Evolutionary conservation across 2,113 vertebrate species (phyloP).

Genomic region (Ageneiosus marmoratus): DNA sequence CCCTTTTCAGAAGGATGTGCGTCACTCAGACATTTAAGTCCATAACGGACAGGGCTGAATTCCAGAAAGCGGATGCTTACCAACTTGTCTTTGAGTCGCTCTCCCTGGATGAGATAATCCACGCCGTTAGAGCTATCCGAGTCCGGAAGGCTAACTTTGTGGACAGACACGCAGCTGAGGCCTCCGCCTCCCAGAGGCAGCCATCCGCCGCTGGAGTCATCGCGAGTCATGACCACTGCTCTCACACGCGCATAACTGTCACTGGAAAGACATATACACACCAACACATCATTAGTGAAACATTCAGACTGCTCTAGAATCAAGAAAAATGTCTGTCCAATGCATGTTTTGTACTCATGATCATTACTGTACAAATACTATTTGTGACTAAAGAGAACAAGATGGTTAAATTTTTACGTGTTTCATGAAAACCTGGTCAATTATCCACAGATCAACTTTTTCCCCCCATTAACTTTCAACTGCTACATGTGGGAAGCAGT

Average conservation of each 20-base stretch:
- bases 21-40: constrained; percentile 24
- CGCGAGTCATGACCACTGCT: constrained; percentile 99
- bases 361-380: neutral
- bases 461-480: constrained; percentile 28
- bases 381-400: neutral
- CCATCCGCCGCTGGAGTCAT: constrained; percentile 99
- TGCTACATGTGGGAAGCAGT: constrained; percentile 21
- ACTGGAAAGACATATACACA: constrained; percentile 54
- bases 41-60: neutral
- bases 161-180: constrained; percentile 95
- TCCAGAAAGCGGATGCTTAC: constrained; percentile 70
- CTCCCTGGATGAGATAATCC: constrained; percentile 95
- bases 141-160: constrained; percentile 89
- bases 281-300: constrained; percentile 13
- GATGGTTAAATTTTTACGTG: neutral
- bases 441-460: neutral
- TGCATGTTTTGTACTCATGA: neutral
- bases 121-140: constrained; percentile 82
- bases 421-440: neutral
- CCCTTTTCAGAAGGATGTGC: constrained; percentile 35
- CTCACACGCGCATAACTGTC: constrained; percentile 98
- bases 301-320: neutral
- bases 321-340: neutral
- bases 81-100: constrained; percentile 97
- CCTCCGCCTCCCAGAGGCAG: constrained; percentile 93